Percentiles rank a stretch among this genome's conserved stretches.
phyloP scores from a whole-genome alignment of 2,888 invertebrate genomes.

The Dichetophora obliterata region DNA sequence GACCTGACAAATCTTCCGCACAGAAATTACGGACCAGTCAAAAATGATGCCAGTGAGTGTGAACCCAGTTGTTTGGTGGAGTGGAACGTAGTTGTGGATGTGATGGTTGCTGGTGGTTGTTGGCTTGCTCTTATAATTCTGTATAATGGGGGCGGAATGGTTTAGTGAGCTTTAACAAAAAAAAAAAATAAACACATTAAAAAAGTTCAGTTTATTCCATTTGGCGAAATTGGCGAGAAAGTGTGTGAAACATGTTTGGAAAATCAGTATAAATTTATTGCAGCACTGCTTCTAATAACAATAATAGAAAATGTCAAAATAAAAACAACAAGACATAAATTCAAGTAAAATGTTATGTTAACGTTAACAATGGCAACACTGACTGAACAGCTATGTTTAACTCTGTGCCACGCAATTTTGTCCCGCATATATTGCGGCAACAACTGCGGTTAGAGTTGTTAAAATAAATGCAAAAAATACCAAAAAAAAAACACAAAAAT shows the following conservation, averaged over 20 bases:
- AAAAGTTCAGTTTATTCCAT: slow-evolving; percentile 18
- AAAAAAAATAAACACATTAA: background rate
- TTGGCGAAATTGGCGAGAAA: background rate
- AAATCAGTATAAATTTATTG: background rate
- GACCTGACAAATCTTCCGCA: slow-evolving; percentile 74
- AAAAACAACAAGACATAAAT: background rate
- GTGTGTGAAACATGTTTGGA: background rate
- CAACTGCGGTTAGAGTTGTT: background rate
- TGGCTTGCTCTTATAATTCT: background rate
- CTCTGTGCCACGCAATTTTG: slow-evolving; percentile 11
- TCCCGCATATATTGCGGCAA: background rate
- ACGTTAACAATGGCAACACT: background rate
- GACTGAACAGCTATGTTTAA: background rate
- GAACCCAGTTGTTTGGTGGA: slow-evolving; percentile 30
- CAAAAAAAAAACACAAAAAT: background rate
- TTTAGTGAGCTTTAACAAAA: background rate
- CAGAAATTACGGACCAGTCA: slow-evolving; percentile 79
- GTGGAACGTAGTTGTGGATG: slow-evolving; percentile 4
- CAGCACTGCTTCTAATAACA: background rate
- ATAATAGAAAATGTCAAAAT: background rate
- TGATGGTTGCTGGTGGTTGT: slow-evolving; percentile 5
- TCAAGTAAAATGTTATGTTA: background rate
- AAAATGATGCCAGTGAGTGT: slow-evolving; percentile 84
- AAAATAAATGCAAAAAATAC: background rate
- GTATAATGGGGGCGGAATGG: background rate